Conservation (phyloP, 1,140 invertebrate species). For the Macrobrachium nipponense region DNA sequence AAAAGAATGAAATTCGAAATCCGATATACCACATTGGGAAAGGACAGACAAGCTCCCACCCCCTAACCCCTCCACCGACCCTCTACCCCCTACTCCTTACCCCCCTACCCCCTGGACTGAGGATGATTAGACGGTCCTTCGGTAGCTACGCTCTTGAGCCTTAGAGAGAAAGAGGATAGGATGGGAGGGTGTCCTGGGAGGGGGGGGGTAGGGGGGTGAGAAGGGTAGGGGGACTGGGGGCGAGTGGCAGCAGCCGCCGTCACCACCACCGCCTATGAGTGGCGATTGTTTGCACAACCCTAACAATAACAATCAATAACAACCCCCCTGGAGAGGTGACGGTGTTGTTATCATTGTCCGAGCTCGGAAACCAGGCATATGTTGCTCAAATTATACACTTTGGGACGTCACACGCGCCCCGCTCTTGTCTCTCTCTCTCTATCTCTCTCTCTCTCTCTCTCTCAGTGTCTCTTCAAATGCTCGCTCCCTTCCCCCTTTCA, state of each 20-base stretch:
- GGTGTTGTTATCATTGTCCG: conserved; percentile 44
- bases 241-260: too few species aligned
- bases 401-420: not conserved
- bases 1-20: too few species aligned
- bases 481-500: too few species aligned
- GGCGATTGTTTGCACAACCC: conserved; percentile 24
- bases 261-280: too few species aligned
- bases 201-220: not conserved
- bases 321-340: not conserved
- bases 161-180: too few species aligned
- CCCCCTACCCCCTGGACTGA: not conserved
- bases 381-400: conserved; percentile 52
- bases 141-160: too few species aligned
- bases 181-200: not conserved
- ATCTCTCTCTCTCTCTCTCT: too few species aligned
- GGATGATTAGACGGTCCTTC: too few species aligned
- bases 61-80: not conserved
- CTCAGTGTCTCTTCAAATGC: too few species aligned
- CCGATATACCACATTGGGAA: too few species aligned
- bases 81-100: not conserved
- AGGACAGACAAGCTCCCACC: not conserved
- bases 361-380: conserved; percentile 48
- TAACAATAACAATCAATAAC: conserved; percentile 57
- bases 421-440: too few species aligned
- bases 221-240: not conserved